Conservation (phyloP, 2,888 invertebrate species). For the Keiferia lycopersicella region DNA sequence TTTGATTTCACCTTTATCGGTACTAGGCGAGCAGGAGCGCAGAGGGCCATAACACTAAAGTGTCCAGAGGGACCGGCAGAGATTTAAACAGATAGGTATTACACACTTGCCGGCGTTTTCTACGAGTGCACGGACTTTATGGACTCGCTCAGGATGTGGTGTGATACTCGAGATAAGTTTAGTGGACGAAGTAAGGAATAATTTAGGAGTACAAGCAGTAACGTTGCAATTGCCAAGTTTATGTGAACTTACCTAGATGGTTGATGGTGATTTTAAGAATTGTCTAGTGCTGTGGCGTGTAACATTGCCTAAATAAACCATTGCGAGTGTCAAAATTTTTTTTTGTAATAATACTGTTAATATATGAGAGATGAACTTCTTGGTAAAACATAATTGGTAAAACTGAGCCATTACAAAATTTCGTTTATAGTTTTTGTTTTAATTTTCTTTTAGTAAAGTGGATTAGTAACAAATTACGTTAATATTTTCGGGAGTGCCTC, state of each 20-base stretch:
- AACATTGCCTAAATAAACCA: no score
- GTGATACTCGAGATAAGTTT: slow-evolving; percentile 32
- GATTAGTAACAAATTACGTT: no score
- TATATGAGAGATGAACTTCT: no score
- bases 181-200: slow-evolving; percentile 55
- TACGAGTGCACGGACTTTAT: slow-evolving; percentile 51
- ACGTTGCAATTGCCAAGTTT: neutral
- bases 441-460: no score
- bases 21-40: slow-evolving; percentile 39
- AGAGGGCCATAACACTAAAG: slow-evolving; percentile 55
- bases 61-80: slow-evolving; percentile 59
- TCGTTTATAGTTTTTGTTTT: no score
- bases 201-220: slow-evolving; percentile 36
- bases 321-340: no score
- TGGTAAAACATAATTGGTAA: no score
- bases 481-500: no score
- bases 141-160: slow-evolving; percentile 51
- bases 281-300: neutral
- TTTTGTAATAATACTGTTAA: no score
- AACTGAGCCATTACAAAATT: no score
- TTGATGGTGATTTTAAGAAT: neutral
- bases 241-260: neutral
- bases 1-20: neutral
- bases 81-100: slow-evolving; percentile 63
- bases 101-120: slow-evolving; percentile 38